These are phyloP conservation scores for Neocloeon triangulifer DNA, from an alignment of 1,140 invertebrate genomes.

Conservation along the genomic window DNA sequence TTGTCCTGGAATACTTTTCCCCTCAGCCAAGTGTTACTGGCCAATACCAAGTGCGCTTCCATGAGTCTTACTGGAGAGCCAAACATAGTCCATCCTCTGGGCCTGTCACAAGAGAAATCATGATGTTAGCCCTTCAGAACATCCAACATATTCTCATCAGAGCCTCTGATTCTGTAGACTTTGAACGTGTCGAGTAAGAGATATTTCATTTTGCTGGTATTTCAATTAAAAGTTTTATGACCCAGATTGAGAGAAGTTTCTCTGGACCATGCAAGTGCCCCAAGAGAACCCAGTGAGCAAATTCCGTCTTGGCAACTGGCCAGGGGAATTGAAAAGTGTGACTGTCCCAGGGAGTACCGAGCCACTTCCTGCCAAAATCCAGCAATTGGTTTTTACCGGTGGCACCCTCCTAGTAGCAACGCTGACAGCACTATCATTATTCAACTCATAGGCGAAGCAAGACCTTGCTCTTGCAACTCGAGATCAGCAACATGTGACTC, in stretches of 20 bases:
- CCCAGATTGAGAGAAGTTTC: too few relatives aligned
- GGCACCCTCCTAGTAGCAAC: constrained; percentile 24
- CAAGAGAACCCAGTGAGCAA: constrained; percentile 9
- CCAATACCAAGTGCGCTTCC: constrained; percentile 37
- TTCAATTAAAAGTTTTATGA: background rate
- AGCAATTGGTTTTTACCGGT: constrained; percentile 61
- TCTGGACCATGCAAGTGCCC: too few relatives aligned
- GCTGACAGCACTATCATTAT: constrained; percentile 32
- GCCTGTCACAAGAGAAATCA: constrained; percentile 40
- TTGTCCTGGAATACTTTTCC: constrained; percentile 55
- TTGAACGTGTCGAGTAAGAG: constrained; percentile 12
- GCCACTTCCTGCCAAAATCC: constrained; percentile 73
- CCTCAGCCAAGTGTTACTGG: constrained; percentile 18
- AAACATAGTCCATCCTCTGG: constrained; percentile 31
- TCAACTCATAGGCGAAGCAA: constrained; percentile 54
- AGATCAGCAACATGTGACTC: constrained; percentile 56
- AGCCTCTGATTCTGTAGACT: constrained; percentile 44
- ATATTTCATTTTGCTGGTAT: background rate
- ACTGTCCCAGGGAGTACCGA: constrained; percentile 56
- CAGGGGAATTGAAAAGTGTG: constrained; percentile 67
- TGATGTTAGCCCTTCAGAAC: constrained; percentile 80
- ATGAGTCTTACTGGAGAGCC: constrained; percentile 37
- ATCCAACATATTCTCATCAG: constrained; percentile 57
- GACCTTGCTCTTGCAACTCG: constrained; percentile 60
- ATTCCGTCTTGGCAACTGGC: constrained; percentile 37